Evolutionary conservation across 2,113 vertebrate genomes (phyloP).

Genomic region (Sprattus sprattus): DNA sequence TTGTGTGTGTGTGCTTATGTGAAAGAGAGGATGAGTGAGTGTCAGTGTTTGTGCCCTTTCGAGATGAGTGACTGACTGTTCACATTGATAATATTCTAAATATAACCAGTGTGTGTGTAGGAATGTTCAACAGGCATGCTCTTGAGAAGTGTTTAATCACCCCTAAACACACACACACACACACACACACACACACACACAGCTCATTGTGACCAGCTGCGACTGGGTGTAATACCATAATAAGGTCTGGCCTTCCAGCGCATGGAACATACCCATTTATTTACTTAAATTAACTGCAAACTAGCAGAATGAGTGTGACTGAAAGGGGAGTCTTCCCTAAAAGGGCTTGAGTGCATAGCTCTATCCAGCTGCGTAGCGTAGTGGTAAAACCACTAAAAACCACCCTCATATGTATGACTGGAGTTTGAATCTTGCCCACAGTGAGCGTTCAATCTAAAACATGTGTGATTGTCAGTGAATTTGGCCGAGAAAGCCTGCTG

Average conservation of each 20-base stretch:
- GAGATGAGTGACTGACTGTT: not conserved
- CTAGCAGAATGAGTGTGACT: too few species aligned
- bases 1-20: not conserved
- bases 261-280: too few species aligned
- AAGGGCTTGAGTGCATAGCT: too few species aligned
- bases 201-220: not conserved
- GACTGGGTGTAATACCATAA: not conserved
- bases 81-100: not conserved
- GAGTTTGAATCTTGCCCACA: too few species aligned
- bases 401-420: too few species aligned
- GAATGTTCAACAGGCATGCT: not conserved
- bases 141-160: not conserved
- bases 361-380: too few species aligned
- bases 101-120: not conserved
- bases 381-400: too few species aligned
- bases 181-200: conserved; percentile 3
- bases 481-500: not conserved
- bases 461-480: too few species aligned
- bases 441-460: too few species aligned
- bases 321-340: too few species aligned
- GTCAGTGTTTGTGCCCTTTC: not conserved
- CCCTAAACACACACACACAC: not conserved
- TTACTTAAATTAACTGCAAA: too few species aligned
- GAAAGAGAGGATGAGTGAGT: not conserved
- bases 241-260: too few species aligned